Evolutionary conservation across 1,140 invertebrate species (phyloP), one percentile per base, ranked within the genome.

Genomic region (Sitodiplosis mosellana): DNA sequence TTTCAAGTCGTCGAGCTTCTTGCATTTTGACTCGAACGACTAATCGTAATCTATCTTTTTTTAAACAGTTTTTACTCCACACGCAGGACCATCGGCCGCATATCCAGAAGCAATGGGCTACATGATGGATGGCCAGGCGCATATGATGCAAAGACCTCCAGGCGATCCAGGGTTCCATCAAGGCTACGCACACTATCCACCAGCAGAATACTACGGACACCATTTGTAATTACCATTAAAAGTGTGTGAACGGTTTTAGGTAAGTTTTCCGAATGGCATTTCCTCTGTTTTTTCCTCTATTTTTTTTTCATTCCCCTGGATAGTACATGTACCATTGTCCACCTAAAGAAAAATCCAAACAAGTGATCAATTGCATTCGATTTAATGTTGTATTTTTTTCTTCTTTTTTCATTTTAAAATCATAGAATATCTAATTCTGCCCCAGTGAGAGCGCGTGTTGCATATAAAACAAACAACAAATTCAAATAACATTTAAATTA

Each of bases 61-160:
- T 38, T n/a, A 38, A 45, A 45, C 77, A 87, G 83, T 87, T 64
- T 87, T 87, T 75, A 80, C 79, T 64, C 83, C 83, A 60, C 83
- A 86, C 70, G 81, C 84, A 75, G 85, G 85, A 70, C 86, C 87
- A 66, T 88, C 86, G 71, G 87, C 87, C 63, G 84, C 85, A 48
- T 94, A 94, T 72, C 89, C 89, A 52, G 90, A 94, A 64, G 83
- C 83, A 57, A 91, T 93, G 83, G 85, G 87, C 58, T 94, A 93
- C 76, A 91, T 91, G 86, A 90, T 93, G 87, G 90, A 93, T 70
- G 86, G 87, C 57, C 86, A 89, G 70, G 75, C 78, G 60, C 82
- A 84, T 64, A 90, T 91, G 86, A 91, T 92, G 83, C 87, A 90
- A 71, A 80, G 87, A 71, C 83, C 87, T 59, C 86, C 87, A 55